Base-by-base conservation (phyloP, 2,797 vertebrate genomes). In the Mus minutoides region DNA sequence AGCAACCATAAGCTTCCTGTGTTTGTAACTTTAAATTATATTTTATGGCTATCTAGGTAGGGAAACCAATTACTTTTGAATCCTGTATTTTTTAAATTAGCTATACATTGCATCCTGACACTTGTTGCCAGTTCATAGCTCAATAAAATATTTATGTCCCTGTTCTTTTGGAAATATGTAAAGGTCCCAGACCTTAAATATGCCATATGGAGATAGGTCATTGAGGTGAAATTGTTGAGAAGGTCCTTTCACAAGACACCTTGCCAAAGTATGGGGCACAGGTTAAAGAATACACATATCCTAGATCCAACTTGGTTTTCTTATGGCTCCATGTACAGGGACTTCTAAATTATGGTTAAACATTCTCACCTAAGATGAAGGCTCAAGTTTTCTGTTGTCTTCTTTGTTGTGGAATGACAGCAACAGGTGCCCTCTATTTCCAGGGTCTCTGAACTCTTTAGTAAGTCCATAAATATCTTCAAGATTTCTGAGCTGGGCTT, bases 381-480 rank as follows among this genome's bases (percentile, higher is more conserved):
- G 64, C 19, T 43, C 34, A 54, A 75, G 71, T 92, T 92, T 83
- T 97, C 84, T 95, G 64, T 21, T 90, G 21, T 94, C 90, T 94
- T 92, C 76, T 96, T 95, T 95, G 71, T 88, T 94, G 89, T 92
- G 56, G 85, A 97, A 94, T 94, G 97, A 91, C 96, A 97, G 79
- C n/a, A 94, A 75, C 97, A 98, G 95, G 67, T 98, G 97, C 75
- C 31, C 49, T 96, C 90, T 97, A 89, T 96, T 97, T 96, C 92
- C 43, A 75, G 95, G 93, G 49, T 91, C 87, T 96, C 84, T 91
- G 58, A 94, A 56, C 83, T 92, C 37, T 92, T 77, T 95, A 96
- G n/a, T 96, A 97, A 96, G 96, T 93, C 94, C 92, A 96, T 88
- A 91, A 97, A 97, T 97, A 96, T 92, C 96, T 97, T 97, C 95